Base-by-base conservation (phyloP, 2,888 invertebrate genomes). In the Drosophila mayaguana region DNA sequence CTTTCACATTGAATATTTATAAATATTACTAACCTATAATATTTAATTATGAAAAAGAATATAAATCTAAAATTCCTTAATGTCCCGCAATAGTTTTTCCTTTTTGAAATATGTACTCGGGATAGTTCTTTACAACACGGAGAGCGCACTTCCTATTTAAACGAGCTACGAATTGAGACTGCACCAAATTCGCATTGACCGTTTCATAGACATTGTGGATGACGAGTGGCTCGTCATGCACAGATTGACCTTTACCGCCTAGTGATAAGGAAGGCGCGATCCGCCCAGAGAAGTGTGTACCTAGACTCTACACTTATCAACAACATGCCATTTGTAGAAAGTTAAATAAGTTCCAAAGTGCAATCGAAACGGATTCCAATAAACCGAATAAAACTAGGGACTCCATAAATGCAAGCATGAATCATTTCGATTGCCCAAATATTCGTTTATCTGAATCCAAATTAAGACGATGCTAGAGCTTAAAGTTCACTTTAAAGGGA, bases 281-380 rank as follows among this genome's bases (percentile, higher is more conserved):
- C 66, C 46, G 51, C 36, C 54, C 57, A 38, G 36, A 68, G 70
- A 60, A 77, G 57, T 59, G 61, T 77, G 66, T 63, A 77, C 87
- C 76, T 75, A 82, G 82, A 73, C 76, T 55, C 80, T 55, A 54
- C 18, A 53, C 73, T 84, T 84, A 84, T 84, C 86, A 79, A 54
- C 51, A 80, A 75, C 86, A 88, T 75, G 86, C 79, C 67, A 86
- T 72, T 63, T 54, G 38, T 45, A 56, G 50, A 57, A 50, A 40
- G 62, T 66, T 69, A 51, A 68, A 61, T 72, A 61, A 65, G 71
- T 56, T 84, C 83, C 84, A 84, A 88, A 88, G 84, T 83, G 22
- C 88, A 66, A 55, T 50, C 61, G 43, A 48, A 45, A 53, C 50
- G 36, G 46, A 63, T 63, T 75, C 53, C 48, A 55, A 53, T 60